phyloP scores from a whole-genome alignment of 1,140 invertebrate genomes.

The Bombus confusus region DNA sequence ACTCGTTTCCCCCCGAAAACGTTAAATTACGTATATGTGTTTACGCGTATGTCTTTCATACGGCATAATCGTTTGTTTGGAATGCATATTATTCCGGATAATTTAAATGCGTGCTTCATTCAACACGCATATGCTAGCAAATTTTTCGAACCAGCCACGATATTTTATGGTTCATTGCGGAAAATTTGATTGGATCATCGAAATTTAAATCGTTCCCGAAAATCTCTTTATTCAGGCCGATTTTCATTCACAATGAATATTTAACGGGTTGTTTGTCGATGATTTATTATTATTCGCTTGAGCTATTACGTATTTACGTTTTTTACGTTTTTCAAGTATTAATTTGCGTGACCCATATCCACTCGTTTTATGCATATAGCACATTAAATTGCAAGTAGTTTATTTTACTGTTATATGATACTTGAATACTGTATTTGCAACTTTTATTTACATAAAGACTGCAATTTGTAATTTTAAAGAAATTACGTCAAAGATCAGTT shows the following conservation, averaged over 20 bases:
- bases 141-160: background rate
- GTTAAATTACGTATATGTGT: background rate
- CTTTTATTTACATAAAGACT: background rate
- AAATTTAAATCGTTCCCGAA: conserved; percentile 3
- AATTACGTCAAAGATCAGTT: too few species aligned
- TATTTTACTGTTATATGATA: background rate
- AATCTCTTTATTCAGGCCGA: background rate
- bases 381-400: background rate
- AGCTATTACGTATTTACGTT: background rate
- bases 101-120: background rate
- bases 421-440: background rate
- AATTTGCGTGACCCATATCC: background rate
- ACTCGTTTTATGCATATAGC: background rate
- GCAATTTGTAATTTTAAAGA: background rate
- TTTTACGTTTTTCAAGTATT: background rate
- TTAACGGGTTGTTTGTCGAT: background rate
- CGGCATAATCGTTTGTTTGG: background rate
- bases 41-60: background rate
- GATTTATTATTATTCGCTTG: background rate
- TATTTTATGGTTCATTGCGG: background rate
- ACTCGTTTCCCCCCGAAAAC: too few species aligned
- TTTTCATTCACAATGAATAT: background rate
- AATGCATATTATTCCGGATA: background rate
- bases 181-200: background rate
- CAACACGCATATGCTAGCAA: background rate